Conservation (phyloP, 2,113 vertebrate genomes). For the Hystrix brachyura region DNA sequence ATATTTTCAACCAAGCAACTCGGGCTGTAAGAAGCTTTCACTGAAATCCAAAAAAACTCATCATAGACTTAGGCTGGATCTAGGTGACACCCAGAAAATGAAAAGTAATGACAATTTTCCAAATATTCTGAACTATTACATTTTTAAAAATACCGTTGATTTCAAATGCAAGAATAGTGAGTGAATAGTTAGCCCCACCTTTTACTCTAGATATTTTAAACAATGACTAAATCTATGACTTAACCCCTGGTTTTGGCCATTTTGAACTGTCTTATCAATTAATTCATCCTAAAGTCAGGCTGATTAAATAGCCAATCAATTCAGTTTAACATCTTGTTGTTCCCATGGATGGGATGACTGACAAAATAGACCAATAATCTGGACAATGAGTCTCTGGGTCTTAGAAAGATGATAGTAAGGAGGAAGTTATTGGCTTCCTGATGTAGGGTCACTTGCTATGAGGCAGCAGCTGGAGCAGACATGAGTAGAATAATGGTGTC, state of each 20-base stretch:
- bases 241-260: conserved; percentile 29
- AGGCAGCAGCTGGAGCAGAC: neutral
- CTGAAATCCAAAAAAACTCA: neutral
- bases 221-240: neutral
- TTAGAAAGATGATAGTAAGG: neutral
- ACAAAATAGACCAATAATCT: conserved; percentile 17
- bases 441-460: neutral
- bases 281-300: conserved; percentile 62
- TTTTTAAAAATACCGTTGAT: conserved; percentile 26
- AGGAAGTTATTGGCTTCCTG: conserved; percentile 14
- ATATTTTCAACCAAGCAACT: neutral
- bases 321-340: conserved; percentile 50
- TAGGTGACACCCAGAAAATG: neutral
- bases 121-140: neutral
- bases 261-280: conserved; percentile 9
- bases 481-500: neutral
- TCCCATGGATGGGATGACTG: conserved; percentile 26
- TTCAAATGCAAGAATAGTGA: conserved; percentile 36
- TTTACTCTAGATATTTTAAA: conserved; percentile 52
- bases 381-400: neutral
- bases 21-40: neutral
- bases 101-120: neutral
- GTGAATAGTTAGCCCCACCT: neutral
- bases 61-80: neutral
- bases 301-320: conserved; percentile 66